phyloP scores from a whole-genome alignment of 1,140 invertebrate genomes.

The Bombus affinis region DNA sequence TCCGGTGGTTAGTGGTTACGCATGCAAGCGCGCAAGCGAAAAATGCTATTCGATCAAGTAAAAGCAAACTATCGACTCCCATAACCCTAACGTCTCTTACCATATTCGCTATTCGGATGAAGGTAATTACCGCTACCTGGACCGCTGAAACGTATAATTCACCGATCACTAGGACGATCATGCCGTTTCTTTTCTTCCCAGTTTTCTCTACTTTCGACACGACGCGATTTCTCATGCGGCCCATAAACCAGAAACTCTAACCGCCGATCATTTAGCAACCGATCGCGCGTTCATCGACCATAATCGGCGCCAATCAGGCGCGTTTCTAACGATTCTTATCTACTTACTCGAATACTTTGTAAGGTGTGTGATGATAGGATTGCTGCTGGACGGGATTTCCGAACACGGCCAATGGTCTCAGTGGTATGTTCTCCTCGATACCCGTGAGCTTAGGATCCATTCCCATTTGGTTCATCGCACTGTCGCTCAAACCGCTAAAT shows the following conservation, averaged over 20 bases:
- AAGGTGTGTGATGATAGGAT: slow-evolving; percentile 79
- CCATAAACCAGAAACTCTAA: background rate
- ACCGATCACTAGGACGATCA: slow-evolving; percentile 14
- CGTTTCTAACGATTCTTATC: background rate
- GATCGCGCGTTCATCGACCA: background rate
- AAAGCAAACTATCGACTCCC: slow-evolving; percentile 59
- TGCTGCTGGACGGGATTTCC: slow-evolving; percentile 84
- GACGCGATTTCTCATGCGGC: background rate
- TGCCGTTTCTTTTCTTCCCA: background rate
- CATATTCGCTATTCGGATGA: slow-evolving; percentile 82
- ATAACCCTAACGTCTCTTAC: slow-evolving; percentile 79
- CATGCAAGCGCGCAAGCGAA: slow-evolving; percentile 63
- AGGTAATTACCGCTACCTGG: slow-evolving; percentile 83
- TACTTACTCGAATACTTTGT: slow-evolving; percentile 88
- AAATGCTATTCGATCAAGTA: slow-evolving; percentile 54
- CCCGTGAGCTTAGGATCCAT: slow-evolving; percentile 74
- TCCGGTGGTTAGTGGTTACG: slow-evolving; percentile 38
- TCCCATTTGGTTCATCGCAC: slow-evolving; percentile 77
- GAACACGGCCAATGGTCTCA: slow-evolving; percentile 89
- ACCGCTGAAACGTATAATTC: slow-evolving; percentile 82
- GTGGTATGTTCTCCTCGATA: slow-evolving; percentile 89
- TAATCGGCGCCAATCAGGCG: background rate
- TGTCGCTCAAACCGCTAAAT: slow-evolving; percentile 75
- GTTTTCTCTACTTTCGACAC: background rate
- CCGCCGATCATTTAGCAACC: background rate